Base-by-base conservation (phyloP, 2,888 invertebrate genomes). In the Metacarcinus magister region DNA sequence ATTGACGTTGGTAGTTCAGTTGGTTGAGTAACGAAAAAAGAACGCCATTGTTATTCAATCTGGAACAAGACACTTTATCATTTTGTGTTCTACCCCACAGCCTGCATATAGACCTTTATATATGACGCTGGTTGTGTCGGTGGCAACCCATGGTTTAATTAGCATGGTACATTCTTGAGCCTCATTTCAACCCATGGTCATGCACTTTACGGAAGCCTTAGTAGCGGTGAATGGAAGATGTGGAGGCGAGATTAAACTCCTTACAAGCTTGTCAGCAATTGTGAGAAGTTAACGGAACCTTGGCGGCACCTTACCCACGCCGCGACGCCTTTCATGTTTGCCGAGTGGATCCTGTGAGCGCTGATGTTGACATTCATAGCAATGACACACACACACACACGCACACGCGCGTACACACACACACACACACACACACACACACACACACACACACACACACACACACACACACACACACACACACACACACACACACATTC, bases 251-350 rank as follows among this genome's bases (percentile, higher is more conserved):
- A n/a, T 28, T 75, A 75, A n/a, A 75, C 75, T 75, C 28, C 7
- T 75, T 23, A 28, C 75, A 28, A n/a, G 23, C 23, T 75, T 28
- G 75, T 75, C 28, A n/a, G 8, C 75, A 75, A 28, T 75, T 23
- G 75, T 75, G 23, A 75, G 75, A 75, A 75, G 75, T 75, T 75
- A n/a, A 75, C 75, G 75, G 75, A n/a, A 28, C 75, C n/a, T 75
- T 60, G 28, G 2, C 0, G 75, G 5, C n/a, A 5, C n/a, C 75
- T 28, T 23, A 23, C 75, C 28, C 75, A 19, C 75, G 2, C 75
- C 8, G 23, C 28, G 23, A 75, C 28, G 5, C 10, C 75, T 7
- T 5, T 16, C 67, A 23, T 16, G 67, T 67, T 67, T 67, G 67
- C n/a, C 4, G 19, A 67, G 67, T 67, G 60, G n/a, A 23, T 67